Percentiles rank a stretch among this genome's conserved stretches.
phyloP scores from a whole-genome alignment of 1,140 invertebrate genomes.

The Brachionus rubens region DNA sequence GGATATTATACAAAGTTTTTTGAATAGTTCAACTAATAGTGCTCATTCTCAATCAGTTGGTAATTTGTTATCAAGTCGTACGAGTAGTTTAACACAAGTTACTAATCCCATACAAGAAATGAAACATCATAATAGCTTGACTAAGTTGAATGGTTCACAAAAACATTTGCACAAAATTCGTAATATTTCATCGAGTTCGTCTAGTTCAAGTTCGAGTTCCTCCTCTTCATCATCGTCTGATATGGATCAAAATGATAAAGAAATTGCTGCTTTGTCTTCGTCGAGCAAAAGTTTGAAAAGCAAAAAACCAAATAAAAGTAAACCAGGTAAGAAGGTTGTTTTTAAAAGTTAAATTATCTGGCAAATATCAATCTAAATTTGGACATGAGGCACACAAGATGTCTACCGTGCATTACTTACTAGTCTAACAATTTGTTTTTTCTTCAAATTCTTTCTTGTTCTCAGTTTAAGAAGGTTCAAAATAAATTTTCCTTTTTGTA shows the following conservation, averaged over 20 bases:
- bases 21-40: conserved; percentile 47
- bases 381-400: too few species aligned
- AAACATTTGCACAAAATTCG: not conserved
- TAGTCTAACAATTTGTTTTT: too few species aligned
- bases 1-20: conserved; percentile 33
- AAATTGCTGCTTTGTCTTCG: conserved; percentile 32
- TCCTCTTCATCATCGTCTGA: conserved; percentile 39
- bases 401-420: too few species aligned
- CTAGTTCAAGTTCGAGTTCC: conserved; percentile 47
- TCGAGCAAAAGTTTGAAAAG: not conserved
- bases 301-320: not conserved
- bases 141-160: conserved; percentile 26
- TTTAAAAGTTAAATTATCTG: too few species aligned
- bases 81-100: conserved; percentile 57
- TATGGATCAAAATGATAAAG: conserved; percentile 9
- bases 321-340: too few species aligned
- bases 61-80: conserved; percentile 46
- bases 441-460: too few species aligned
- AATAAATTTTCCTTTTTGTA: too few species aligned
- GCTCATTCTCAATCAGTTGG: not conserved
- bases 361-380: too few species aligned
- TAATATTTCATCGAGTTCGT: conserved; percentile 6
- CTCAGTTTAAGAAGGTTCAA: too few species aligned
- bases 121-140: conserved; percentile 23
- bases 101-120: conserved; percentile 52